A percentile compares a stretch with the other conserved stretches of the same genome.
Evolutionary conservation across 2,797 vertebrate genomes (phyloP).

Genomic region (Characodon lateralis): DNA sequence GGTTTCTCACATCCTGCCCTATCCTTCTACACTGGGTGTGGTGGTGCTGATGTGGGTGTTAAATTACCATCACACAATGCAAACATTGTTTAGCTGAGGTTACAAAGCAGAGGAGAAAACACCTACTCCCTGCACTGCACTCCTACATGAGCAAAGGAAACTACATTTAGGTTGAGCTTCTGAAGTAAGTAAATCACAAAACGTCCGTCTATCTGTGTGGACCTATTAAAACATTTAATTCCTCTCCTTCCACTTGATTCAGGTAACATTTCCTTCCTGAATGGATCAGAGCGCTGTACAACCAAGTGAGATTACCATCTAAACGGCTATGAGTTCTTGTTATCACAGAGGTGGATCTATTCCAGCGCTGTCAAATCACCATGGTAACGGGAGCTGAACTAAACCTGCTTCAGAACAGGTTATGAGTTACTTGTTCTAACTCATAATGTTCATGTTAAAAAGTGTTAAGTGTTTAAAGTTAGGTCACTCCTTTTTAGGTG

Average conservation of each 20-base stretch:
- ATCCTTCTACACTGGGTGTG: background rate
- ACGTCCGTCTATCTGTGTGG: no score
- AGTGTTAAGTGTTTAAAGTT: background rate
- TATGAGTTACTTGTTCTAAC: background rate
- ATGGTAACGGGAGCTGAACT: background rate
- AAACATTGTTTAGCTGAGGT: constrained; percentile 20
- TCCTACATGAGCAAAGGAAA: background rate
- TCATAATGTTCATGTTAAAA: background rate
- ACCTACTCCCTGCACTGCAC: background rate
- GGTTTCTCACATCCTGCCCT: constrained; percentile 1
- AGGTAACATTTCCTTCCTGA: constrained; percentile 2
- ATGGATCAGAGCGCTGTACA: background rate
- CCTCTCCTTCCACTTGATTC: background rate
- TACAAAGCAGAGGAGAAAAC: constrained; percentile 13
- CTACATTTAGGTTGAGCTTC: background rate
- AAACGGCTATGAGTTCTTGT: background rate
- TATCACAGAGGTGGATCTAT: background rate
- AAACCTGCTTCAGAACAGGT: background rate
- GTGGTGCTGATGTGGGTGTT: background rate
- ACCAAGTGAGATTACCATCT: background rate
- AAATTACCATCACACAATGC: constrained; percentile 5
- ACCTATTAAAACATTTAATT: background rate
- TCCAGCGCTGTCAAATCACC: background rate
- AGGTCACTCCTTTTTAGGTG: background rate
- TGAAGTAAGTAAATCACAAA: background rate